Percentiles rank a stretch among this genome's conserved stretches.
Evolutionary conservation across 2,113 vertebrate genomes (phyloP).

Genomic region (Rhynchomys soricoides): DNA sequence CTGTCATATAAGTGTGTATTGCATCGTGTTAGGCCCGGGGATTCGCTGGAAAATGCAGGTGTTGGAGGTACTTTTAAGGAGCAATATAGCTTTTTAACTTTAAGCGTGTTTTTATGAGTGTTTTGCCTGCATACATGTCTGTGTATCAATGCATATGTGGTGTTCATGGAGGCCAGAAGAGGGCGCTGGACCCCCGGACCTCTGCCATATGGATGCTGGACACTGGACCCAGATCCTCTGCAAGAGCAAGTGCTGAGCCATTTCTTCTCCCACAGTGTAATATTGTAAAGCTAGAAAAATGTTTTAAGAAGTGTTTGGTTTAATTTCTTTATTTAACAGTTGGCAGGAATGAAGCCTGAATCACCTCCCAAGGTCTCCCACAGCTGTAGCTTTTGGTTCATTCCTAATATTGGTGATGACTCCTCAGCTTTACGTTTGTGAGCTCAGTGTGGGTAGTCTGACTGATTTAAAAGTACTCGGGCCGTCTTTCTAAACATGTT

Average conservation of each 20-base stretch:
- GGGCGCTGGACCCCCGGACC: background rate
- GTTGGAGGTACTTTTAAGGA: constrained; percentile 19
- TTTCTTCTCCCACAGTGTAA: background rate
- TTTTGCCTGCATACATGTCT: background rate
- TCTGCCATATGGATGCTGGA: background rate
- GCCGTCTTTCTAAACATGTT: background rate
- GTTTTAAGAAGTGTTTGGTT: background rate
- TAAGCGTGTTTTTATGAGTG: background rate
- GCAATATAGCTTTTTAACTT: background rate
- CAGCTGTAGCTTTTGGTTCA: background rate
- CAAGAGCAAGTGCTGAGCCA: background rate
- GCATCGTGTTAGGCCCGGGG: background rate
- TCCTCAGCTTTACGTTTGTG: background rate
- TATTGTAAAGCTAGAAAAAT: constrained; percentile 38
- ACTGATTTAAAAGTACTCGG: constrained; percentile 13
- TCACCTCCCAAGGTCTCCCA: background rate
- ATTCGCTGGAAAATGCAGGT: background rate
- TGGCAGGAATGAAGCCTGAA: background rate
- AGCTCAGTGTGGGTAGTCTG: constrained; percentile 3
- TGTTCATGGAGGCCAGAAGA: background rate
- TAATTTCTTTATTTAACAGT: background rate
- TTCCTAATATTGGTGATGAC: background rate
- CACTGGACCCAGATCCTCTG: background rate
- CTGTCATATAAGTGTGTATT: background rate
- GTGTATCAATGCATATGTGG: background rate